Evolutionary conservation across 2,113 vertebrate genomes (phyloP).

Genomic region (Hippocampus mohnikei): DNA sequence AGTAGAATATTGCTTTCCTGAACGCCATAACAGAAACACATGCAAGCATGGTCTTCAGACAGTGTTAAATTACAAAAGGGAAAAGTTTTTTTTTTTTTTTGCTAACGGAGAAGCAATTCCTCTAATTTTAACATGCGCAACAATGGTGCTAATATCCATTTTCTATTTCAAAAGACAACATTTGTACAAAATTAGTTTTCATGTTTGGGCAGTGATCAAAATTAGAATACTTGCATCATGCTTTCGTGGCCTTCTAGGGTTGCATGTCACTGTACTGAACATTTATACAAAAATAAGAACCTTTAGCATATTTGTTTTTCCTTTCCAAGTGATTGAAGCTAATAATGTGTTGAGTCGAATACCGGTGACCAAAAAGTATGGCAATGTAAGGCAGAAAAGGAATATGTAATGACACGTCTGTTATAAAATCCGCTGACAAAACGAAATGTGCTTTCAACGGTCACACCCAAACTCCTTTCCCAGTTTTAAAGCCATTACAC

Average conservation of each 20-base stretch:
- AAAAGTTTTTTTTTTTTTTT: neutral
- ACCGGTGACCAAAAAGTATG: conserved; percentile 2
- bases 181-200: neutral
- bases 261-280: neutral
- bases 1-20: conserved; percentile 64
- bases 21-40: conserved; percentile 37
- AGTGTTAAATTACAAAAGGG: neutral
- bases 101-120: neutral
- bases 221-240: conserved; percentile 1
- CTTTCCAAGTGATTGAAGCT: conserved; percentile 5
- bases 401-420: conserved; percentile 15
- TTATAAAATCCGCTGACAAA: conserved; percentile 13
- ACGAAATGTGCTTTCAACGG: conserved; percentile 37
- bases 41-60: conserved; percentile 24
- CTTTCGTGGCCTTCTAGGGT: neutral
- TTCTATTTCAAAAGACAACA: neutral
- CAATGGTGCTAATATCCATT: conserved; percentile 19
- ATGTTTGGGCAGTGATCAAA: conserved; percentile 17
- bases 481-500: conserved; percentile 21
- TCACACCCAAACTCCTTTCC: conserved; percentile 7
- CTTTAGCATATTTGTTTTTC: neutral
- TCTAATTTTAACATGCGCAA: conserved; percentile 3
- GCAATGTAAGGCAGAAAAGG: conserved; percentile 25
- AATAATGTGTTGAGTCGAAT: neutral
- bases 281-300: conserved; percentile 7